phyloP scores from a whole-genome alignment of 2,113 vertebrate genomes.

The Nothobranchius kuhntae region DNA sequence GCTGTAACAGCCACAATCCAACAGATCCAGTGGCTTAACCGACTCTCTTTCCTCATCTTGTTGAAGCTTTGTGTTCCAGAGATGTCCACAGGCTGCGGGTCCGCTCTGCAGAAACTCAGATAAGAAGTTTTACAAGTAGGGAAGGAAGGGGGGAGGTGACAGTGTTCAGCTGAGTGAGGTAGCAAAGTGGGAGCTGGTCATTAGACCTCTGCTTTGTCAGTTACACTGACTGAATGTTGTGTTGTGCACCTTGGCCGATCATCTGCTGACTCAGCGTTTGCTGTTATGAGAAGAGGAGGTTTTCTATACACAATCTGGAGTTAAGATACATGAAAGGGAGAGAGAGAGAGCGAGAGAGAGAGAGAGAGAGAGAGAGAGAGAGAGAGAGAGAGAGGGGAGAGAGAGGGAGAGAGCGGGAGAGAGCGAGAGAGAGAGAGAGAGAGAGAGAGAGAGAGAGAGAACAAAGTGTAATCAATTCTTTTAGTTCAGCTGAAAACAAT shows the following conservation, averaged over 20 bases:
- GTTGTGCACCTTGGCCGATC: slow-evolving; percentile 25
- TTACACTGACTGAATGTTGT: neutral
- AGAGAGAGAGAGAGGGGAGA: too few species aligned
- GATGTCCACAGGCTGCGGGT: slow-evolving; percentile 3
- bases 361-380: too few species aligned
- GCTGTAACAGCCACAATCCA: slow-evolving; percentile 48
- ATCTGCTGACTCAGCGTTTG: slow-evolving; percentile 41
- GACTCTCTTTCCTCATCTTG: slow-evolving; percentile 61
- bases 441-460: too few species aligned
- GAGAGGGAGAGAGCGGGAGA: too few species aligned
- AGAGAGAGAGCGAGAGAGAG: too few species aligned
- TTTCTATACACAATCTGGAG: neutral
- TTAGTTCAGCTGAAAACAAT: neutral
- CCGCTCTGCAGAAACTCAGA: slow-evolving; percentile 29
- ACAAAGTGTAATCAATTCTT: neutral
- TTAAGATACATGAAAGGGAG: neutral
- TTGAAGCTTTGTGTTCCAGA: slow-evolving; percentile 12
- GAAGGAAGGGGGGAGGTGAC: neutral
- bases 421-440: too few species aligned
- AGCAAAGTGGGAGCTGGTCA: slow-evolving; percentile 12
- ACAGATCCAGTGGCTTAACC: slow-evolving; percentile 47
- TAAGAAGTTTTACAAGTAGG: slow-evolving; percentile 33
- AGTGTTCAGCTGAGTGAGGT: slow-evolving; percentile 17
- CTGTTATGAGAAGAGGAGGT: neutral
- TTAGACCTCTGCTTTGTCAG: slow-evolving; percentile 16